Evolutionary conservation across 2,113 vertebrate species (phyloP), one percentile per base, ranked within the genome.

Genomic region (Phylloscopus whistleri): DNA sequence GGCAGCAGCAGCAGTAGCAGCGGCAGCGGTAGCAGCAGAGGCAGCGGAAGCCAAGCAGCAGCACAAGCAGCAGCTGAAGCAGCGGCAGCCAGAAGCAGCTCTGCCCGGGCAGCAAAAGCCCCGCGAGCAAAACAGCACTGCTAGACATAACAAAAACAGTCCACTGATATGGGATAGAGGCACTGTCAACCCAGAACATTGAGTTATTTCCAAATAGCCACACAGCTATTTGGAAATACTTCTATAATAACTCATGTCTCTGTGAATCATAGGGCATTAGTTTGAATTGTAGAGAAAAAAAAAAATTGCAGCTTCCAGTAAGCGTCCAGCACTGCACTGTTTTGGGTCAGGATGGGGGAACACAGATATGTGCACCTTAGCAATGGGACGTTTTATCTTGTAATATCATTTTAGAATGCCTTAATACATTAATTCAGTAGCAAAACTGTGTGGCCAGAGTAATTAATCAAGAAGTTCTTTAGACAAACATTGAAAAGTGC

Each of bases 331-430:
- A 41, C 6, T 8, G 63, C 24, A 20, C 28, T 10, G 2, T 30
- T 94, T 69, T 67, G 60, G 41, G 31, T 62, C 43, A 51, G 43
- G 8, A 13, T 53, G 35, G 35, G 44, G 44, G 62, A 88, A 10
- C 11, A 26, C 27, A 30, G 35, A 28, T 35, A 22, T 46, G 0
- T 22, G 16, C 73, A 82, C 14, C 31, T 78, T 52, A 52, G 64
- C 56, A 43, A 3, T 49, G 51, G 39, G 35, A 12, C 0, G 0
- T 41, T 91, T 87, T 70, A 17, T 13, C 21, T 46, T 67, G 13
- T 63, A 28, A 9, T 62, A 62, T 6, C 46, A 20, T 3, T 39
- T 76, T 58, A 6, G 28, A 86, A 53, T 59, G 31, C 43, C 28
- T 67, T 68, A 77, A 33, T 43, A 10, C 19, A 66, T 85, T 51